These are phyloP conservation scores for Trissoscelio sp. DNA, from an alignment of 2,888 invertebrate genomes.

Conservation along the genomic window DNA sequence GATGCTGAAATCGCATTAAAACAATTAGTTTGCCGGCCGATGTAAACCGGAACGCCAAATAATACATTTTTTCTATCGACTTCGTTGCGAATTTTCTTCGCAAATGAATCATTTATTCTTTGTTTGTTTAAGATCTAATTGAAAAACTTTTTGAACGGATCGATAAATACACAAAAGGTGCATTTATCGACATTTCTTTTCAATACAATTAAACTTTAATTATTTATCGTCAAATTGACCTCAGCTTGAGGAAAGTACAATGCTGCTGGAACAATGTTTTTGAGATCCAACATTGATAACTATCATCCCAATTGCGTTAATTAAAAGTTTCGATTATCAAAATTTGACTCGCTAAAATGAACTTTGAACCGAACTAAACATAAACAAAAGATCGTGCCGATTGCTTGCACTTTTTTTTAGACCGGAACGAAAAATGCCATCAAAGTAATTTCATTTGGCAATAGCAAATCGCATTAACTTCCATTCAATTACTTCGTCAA, in stretches of 20 bases:
- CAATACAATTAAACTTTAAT: slow-evolving; percentile 3
- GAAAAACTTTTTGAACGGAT: slow-evolving; percentile 6
- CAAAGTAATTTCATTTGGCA: neutral
- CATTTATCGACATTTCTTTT: slow-evolving; percentile 7
- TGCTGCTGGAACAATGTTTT: neutral
- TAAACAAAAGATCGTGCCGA: neutral
- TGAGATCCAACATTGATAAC: no score
- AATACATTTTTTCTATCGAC: neutral
- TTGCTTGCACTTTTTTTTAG: neutral
- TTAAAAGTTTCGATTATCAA: neutral
- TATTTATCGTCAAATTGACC: slow-evolving; percentile 1
- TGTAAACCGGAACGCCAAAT: neutral
- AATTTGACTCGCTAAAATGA: neutral
- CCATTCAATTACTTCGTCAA: neutral
- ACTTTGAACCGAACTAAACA: no score
- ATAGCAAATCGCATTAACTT: slow-evolving; percentile 8
- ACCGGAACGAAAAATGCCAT: neutral
- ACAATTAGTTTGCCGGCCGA: slow-evolving; percentile 7
- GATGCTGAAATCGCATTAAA: slow-evolving; percentile 7
- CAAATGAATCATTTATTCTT: neutral
- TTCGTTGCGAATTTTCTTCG: neutral
- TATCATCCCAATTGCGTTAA: neutral
- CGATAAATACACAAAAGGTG: neutral
- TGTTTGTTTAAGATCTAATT: slow-evolving; percentile 7
- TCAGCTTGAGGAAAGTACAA: neutral